Conservation (phyloP, 2,797 vertebrate genomes). For the Acipenser transmontanus region DNA sequence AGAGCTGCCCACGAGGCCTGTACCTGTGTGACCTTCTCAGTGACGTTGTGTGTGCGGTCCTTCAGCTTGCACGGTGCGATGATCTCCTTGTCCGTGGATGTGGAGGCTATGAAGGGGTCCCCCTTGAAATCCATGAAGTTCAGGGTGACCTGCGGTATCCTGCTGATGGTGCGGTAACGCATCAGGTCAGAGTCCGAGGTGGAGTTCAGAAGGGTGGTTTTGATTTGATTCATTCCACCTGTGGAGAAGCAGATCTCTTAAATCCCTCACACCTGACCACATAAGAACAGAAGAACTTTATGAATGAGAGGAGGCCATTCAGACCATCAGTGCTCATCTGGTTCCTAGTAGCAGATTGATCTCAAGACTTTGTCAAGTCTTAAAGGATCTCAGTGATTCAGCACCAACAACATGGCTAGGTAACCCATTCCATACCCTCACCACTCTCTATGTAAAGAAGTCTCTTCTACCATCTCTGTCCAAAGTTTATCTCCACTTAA, state of each 20-base stretch:
- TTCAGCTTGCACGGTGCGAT: slow-evolving; percentile 89
- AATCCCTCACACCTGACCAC: no score
- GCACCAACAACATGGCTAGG: no score
- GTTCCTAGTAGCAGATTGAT: no score
- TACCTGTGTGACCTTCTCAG: slow-evolving; percentile 96
- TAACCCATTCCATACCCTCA: background rate
- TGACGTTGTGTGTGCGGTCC: slow-evolving; percentile 89
- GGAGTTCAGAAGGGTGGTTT: slow-evolving; percentile 81
- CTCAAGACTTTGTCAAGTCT: no score
- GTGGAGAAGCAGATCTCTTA: slow-evolving; percentile 14
- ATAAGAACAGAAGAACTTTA: no score
- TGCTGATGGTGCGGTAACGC: slow-evolving; percentile 83
- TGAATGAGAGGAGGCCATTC: no score
- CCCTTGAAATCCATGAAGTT: slow-evolving; percentile 95
- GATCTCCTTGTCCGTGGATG: slow-evolving; percentile 82
- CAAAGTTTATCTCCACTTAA: no score
- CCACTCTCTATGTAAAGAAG: no score
- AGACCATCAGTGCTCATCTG: no score
- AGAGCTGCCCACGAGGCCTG: no score
- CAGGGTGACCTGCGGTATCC: slow-evolving; percentile 92
- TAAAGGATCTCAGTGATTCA: no score
- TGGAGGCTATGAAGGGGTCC: slow-evolving; percentile 74
- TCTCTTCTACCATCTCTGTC: no score
- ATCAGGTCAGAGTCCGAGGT: slow-evolving; percentile 91
- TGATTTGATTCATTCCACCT: slow-evolving; percentile 77